Conservation (phyloP, 2,888 invertebrate genomes). For the Sympetrum striolatum region DNA sequence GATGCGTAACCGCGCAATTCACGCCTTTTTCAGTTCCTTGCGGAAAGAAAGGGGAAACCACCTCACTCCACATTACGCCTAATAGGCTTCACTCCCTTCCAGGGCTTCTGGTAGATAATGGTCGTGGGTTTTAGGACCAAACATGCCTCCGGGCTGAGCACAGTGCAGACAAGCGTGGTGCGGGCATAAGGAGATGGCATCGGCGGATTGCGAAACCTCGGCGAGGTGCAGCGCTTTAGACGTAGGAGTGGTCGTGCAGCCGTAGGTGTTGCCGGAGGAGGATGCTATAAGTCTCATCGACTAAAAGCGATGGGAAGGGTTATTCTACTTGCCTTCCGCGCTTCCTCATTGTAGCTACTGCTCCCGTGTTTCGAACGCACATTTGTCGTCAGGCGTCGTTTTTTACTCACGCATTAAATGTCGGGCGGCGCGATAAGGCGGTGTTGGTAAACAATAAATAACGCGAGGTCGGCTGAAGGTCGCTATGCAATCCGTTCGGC, state of each 20-base stretch:
- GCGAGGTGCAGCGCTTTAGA: background rate
- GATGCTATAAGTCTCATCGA: background rate
- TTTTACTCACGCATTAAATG: background rate
- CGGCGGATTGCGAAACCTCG: background rate
- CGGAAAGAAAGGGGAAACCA: too few species aligned
- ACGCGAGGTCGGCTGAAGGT: constrained; percentile 22
- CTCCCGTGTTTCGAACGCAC: background rate
- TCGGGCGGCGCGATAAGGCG: background rate
- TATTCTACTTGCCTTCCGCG: background rate
- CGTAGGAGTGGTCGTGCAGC: background rate
- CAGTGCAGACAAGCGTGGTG: background rate
- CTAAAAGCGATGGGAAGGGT: background rate
- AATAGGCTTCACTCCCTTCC: background rate
- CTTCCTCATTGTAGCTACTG: background rate
- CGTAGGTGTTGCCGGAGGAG: background rate
- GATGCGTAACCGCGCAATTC: too few species aligned
- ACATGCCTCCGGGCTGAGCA: too few species aligned
- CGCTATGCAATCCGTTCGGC: background rate
- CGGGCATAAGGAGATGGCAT: background rate
- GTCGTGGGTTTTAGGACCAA: too few species aligned
- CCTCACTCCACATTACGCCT: background rate
- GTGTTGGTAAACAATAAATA: constrained; percentile 17
- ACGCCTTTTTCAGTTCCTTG: too few species aligned
- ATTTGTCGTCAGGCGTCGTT: background rate
- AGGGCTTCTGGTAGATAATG: background rate